These are phyloP conservation scores for Bradypus variegatus DNA, from an alignment of 2,797 vertebrate species.

Conservation along the genomic window DNA sequence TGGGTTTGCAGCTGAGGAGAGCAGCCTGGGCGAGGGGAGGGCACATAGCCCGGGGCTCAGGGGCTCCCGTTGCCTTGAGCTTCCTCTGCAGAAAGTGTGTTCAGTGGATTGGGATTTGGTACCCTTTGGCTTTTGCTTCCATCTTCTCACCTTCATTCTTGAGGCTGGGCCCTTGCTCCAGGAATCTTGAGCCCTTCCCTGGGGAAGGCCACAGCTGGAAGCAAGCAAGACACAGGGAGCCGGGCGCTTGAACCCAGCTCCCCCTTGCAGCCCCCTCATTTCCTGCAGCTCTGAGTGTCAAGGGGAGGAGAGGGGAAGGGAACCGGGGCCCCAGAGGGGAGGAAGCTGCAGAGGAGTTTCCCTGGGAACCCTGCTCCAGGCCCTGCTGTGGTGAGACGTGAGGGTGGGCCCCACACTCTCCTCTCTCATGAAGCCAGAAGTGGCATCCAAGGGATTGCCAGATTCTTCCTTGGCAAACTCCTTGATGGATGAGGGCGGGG, in stretches of 20 bases:
- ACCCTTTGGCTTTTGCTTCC: fast-evolving
- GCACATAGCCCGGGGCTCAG: too few relatives aligned
- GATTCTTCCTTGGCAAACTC: fast-evolving
- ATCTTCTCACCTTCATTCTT: not conserved
- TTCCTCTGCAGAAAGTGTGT: not conserved
- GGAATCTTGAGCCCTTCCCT: fast-evolving
- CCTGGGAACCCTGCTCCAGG: not conserved
- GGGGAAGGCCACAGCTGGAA: not conserved
- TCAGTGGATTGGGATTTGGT: fast-evolving
- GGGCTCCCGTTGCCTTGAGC: fast-evolving
- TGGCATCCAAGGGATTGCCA: fast-evolving
- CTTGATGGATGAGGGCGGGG: too few relatives aligned
- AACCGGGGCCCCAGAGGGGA: fast-evolving
- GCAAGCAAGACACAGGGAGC: fast-evolving
- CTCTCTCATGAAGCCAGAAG: not conserved
- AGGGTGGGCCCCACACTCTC: too few relatives aligned
- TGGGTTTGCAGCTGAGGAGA: not conserved
- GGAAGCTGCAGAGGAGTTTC: not conserved
- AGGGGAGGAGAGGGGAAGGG: fast-evolving
- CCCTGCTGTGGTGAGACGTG: too few relatives aligned
- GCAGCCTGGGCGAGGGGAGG: fast-evolving
- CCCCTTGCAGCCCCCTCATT: fast-evolving
- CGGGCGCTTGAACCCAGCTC: fast-evolving
- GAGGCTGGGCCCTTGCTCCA: fast-evolving
- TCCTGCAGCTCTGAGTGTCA: fast-evolving